Conservation (phyloP, 1,140 invertebrate species). For the Oncopodura yosiiana region DNA sequence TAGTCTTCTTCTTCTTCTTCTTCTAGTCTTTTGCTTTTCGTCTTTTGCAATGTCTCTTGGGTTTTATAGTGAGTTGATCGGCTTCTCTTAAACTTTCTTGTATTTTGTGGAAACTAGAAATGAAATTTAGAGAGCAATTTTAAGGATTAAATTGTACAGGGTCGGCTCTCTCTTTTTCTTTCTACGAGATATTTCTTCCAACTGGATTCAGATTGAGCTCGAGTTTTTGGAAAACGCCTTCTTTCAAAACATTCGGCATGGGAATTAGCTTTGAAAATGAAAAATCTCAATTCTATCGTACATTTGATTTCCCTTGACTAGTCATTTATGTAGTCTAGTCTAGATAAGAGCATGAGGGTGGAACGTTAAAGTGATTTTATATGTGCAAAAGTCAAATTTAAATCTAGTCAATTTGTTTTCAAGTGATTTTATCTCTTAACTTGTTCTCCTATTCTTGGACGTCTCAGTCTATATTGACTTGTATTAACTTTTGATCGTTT, state of each 20-base stretch:
- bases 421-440: no score
- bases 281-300: slow-evolving; percentile 29
- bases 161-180: slow-evolving; percentile 15
- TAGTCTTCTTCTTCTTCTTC: no score
- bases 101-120: slow-evolving; percentile 8
- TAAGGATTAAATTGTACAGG: slow-evolving; percentile 33
- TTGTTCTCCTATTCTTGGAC: no score
- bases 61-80: no score
- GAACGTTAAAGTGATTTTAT: no score
- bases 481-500: no score
- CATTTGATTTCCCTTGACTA: slow-evolving; percentile 13
- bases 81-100: neutral
- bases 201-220: no score
- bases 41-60: neutral
- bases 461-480: no score
- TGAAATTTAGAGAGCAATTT: slow-evolving; percentile 35
- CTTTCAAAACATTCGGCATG: slow-evolving; percentile 7
- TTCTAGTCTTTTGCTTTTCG: neutral
- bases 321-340: no score
- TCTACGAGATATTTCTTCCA: slow-evolving; percentile 13
- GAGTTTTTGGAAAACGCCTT: neutral
- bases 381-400: no score
- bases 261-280: slow-evolving; percentile 33
- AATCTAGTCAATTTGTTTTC: no score
- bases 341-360: no score